phyloP scores from a whole-genome alignment of 2,797 vertebrate genomes.

The Huso huso region DNA sequence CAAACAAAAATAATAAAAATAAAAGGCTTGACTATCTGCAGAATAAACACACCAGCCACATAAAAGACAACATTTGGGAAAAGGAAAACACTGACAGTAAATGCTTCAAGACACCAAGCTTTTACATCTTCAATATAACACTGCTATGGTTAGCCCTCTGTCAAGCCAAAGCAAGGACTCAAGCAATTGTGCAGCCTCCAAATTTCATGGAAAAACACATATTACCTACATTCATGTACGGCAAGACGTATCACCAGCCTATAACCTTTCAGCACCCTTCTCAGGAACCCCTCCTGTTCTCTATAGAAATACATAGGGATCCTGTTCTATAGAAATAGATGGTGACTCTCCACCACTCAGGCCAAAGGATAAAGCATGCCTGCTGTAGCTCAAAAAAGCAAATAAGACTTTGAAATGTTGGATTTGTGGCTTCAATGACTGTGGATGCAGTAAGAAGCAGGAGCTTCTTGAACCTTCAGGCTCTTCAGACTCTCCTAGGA shows the following conservation, averaged over 20 bases:
- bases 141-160: conserved; percentile 24
- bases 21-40: conserved; percentile 40
- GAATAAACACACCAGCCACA: conserved; percentile 34
- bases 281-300: conserved; percentile 20
- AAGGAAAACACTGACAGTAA: not conserved
- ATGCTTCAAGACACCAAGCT: conserved; percentile 36
- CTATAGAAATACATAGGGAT: no score
- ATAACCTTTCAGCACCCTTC: conserved; percentile 22
- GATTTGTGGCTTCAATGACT: conserved; percentile 44
- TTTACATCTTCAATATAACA: conserved; percentile 40
- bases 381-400: conserved; percentile 42
- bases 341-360: not conserved
- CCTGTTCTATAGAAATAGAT: not conserved
- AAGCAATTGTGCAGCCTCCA: conserved; percentile 15
- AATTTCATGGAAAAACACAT: not conserved
- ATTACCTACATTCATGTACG: not conserved
- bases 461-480: conserved; percentile 26
- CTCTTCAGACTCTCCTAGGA: conserved; percentile 35
- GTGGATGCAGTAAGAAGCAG: conserved; percentile 33
- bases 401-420: conserved; percentile 52
- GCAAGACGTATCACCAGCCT: not conserved
- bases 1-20: conserved; percentile 19
- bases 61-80: conserved; percentile 27
- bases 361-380: conserved; percentile 40
- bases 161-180: conserved; percentile 16